Conservation (phyloP, 2,888 invertebrate species). For the Eledone cirrhosa region DNA sequence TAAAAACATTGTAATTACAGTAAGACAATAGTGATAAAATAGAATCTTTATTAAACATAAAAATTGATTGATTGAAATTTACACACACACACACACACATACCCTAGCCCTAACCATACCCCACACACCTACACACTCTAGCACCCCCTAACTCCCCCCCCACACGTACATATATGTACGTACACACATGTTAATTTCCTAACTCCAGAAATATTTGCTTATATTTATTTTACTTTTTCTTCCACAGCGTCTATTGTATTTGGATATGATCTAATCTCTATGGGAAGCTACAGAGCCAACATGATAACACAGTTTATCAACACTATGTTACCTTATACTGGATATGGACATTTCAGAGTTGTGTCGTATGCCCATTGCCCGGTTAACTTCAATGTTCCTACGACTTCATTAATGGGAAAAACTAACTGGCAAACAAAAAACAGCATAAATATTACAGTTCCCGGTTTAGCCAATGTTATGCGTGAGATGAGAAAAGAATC, state of each 20-base stretch:
- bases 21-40: too few species aligned
- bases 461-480: neutral
- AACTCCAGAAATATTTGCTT: neutral
- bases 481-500: conserved; percentile 6
- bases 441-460: neutral
- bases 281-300: conserved; percentile 21
- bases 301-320: conserved; percentile 16
- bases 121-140: too few species aligned
- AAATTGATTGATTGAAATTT: too few species aligned
- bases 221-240: neutral
- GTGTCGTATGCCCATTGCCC: neutral
- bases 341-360: conserved; percentile 19
- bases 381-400: neutral
- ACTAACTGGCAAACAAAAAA: neutral
- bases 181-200: neutral
- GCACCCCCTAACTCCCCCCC: too few species aligned
- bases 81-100: too few species aligned
- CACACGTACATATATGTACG: too few species aligned
- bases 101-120: too few species aligned
- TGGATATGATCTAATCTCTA: conserved; percentile 18
- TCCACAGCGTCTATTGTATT: neutral
- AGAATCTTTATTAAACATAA: too few species aligned
- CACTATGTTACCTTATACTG: neutral
- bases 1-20: too few species aligned
- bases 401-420: neutral